Evolutionary conservation across 1,140 invertebrate species (phyloP), one percentile per base, ranked within the genome.

Genomic region (Drosophila parvula): DNA sequence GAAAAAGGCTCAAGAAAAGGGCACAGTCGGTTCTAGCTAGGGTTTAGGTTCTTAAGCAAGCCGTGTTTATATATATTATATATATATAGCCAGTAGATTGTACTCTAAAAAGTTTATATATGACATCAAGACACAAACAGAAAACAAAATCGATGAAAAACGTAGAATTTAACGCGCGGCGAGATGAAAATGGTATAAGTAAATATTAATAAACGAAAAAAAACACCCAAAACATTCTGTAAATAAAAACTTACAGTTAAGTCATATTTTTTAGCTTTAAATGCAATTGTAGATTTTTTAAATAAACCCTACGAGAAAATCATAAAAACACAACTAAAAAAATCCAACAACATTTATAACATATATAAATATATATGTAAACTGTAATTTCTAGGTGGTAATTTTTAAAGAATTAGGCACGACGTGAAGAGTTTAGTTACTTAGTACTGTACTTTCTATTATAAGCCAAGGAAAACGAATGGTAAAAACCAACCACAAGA

Each of bases 211-310:
- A 47, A 41, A 32, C 12, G n/a, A 50, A 86, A 44, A 59, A 59
- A 44, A 59, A 59, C 60, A 58, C 69, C 41, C 78, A 73, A 50
- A 60, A 68, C 60, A 67, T 71, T 55, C 55, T 53, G 64, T 57
- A 70, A 68, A 64, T 50, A 76, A 77, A 71, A 56, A 77, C 61
- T 78, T 79, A 83, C 81, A 84, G 81, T 89, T 89, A 89, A 89
- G 84, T 84, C 78, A 88, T 89, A 88, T 88, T 84, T 84, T 78
- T 83, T 89, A 89, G 84, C 84, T 89, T 89, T 89, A 86, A 89
- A 84, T 84, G 84, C 84, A 89, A 89, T 89, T 89, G 84, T 89
- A 89, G 84, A 89, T 84, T 89, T 88, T 89, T 89, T 84, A 89
- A 83, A 74, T 76, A 82, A 83, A 80, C 56, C 50, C 45, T 48